Conservation (phyloP, 2,888 invertebrate genomes). For the Lagria hirta region DNA sequence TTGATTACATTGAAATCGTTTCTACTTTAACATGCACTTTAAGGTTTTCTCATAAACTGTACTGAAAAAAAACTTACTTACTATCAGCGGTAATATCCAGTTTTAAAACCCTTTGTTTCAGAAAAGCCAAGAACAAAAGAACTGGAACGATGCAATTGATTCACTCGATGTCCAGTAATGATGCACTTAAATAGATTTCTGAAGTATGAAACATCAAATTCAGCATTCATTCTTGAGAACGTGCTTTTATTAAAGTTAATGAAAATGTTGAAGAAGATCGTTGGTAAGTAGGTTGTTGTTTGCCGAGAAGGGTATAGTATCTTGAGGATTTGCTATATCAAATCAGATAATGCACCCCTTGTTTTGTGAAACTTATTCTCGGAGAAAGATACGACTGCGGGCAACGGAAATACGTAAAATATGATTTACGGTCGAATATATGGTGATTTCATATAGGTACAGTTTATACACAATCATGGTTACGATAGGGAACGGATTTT, state of each 20-base stretch:
- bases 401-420: slow-evolving; percentile 48
- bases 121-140: no score
- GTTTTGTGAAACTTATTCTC: slow-evolving; percentile 42
- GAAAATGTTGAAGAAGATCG: slow-evolving; percentile 3
- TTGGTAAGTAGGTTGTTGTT: slow-evolving; percentile 7
- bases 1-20: no score
- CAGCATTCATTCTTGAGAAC: no score
- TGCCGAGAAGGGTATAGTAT: slow-evolving; percentile 17
- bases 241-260: slow-evolving; percentile 4
- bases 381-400: slow-evolving; percentile 35
- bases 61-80: no score
- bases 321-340: slow-evolving; percentile 25
- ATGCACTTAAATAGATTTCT: no score
- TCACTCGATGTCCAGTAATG: no score
- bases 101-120: no score
- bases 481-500: slow-evolving; percentile 28
- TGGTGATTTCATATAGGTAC: slow-evolving; percentile 45
- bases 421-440: slow-evolving; percentile 45
- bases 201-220: no score
- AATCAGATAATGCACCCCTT: slow-evolving; percentile 40
- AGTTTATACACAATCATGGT: slow-evolving; percentile 39
- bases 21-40: no score
- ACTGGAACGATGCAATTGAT: no score
- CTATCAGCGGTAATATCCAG: no score
- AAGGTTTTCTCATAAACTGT: no score